Evolutionary conservation across 2,797 vertebrate species (phyloP).

Genomic region (Sternotherus odoratus): DNA sequence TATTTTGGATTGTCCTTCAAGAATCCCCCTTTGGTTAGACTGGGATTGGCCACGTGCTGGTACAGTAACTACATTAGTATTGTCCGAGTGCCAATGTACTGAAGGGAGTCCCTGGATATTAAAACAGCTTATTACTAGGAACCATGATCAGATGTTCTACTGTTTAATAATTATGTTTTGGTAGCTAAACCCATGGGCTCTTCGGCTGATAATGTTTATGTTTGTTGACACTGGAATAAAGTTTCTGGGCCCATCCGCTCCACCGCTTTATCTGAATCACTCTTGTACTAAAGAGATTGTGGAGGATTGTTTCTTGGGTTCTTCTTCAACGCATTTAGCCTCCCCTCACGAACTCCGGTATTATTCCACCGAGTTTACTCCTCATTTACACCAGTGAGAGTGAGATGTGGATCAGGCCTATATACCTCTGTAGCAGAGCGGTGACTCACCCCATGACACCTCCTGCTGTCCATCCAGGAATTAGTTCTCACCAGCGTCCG

Average conservation of each 20-base stretch:
- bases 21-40: not conserved
- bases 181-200: not conserved
- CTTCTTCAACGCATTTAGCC: not conserved
- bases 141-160: not conserved
- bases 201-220: accelerated
- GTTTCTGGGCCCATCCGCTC: not conserved
- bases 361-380: accelerated
- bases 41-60: not conserved
- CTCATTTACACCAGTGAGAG: not conserved
- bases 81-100: not conserved
- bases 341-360: too few species aligned
- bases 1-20: not conserved
- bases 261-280: not conserved
- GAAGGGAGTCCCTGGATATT: not conserved
- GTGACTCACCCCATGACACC: too few species aligned
- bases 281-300: not conserved
- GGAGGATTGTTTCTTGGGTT: too few species aligned
- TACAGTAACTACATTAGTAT: not conserved
- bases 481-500: too few species aligned
- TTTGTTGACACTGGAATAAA: not conserved
- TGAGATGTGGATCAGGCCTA: not conserved
- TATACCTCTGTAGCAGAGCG: too few species aligned
- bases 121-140: not conserved
- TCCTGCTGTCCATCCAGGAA: too few species aligned
- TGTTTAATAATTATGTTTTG: not conserved